Evolutionary conservation across 2,113 vertebrate genomes (phyloP).

Genomic region (Corythornis cristatus): DNA sequence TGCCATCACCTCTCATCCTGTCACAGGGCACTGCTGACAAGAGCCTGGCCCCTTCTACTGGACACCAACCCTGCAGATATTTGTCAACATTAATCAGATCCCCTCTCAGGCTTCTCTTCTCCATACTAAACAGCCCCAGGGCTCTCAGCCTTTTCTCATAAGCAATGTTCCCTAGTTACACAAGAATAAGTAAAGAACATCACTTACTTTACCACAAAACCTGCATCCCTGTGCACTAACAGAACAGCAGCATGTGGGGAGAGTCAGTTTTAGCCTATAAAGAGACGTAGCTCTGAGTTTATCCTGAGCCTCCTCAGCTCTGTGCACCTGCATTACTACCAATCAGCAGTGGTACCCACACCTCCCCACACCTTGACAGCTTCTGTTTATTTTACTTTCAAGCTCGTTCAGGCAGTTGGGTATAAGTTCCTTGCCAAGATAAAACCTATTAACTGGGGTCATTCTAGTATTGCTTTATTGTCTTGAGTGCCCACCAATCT

Average conservation of each 20-base stretch:
- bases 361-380: neutral
- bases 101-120: no score
- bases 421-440: neutral
- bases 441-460: conserved; percentile 13
- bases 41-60: no score
- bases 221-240: neutral
- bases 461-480: conserved; percentile 32
- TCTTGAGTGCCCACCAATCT: conserved; percentile 16
- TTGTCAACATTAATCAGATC: no score
- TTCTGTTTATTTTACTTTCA: conserved; percentile 28
- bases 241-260: neutral
- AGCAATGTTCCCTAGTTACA: no score
- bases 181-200: neutral
- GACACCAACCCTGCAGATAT: no score
- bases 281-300: neutral
- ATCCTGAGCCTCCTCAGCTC: neutral
- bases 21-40: no score
- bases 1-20: no score
- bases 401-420: neutral
- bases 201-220: neutral
- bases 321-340: neutral
- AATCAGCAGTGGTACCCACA: neutral
- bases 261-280: neutral
- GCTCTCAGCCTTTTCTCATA: no score
- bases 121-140: no score